Base-by-base conservation (phyloP, 2,888 invertebrate genomes). In the Amblyjoppa fuscipennis region DNA sequence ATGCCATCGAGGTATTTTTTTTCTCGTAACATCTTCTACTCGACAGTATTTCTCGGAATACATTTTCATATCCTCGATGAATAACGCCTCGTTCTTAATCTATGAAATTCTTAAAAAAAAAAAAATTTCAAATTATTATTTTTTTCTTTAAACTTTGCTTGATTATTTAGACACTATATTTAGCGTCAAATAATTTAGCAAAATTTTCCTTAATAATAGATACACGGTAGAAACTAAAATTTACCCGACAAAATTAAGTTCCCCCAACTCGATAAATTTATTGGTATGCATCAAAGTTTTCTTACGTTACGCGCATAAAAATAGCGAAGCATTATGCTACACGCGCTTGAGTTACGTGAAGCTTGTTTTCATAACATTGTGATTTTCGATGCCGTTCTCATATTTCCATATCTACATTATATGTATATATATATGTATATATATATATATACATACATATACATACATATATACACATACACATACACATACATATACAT, bases 311-410 rank as follows among this genome's bases (percentile, higher is more conserved):
- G 5, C 1, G 25, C 28, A 59, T 28, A 59, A 25, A 59, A 59
- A 59, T 56, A 25, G n/a, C 9, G 2, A 20, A 9, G 20, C 16
- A 25, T 25, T 56, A 56, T 56, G 7, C 13, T 3, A 13, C 13
- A 13, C 45, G 59, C 25, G 20, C 25, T 53, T n/a, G 59, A 69
- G 31, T 68, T 69, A 78, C 25, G 16, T 11, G 38, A 66, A 79
- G 38, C 59, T 41, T 34, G 56, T 66, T 83, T 70, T 28, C 51
- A 34, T 45, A 68, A 66, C 45, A 75, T 79, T 75, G 84, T 77
- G 84, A 77, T 81, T 84, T 73, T 68, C 73, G 68, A 81, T 76
- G 69, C 74, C 70, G 70, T 71, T 84, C 41, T 76, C 71, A 66
- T 78, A 64, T 69, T 31, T 28, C 78, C 53, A 34, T 34, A 7